Base-by-base conservation (phyloP, 2,888 invertebrate genomes). In the Andrena flavipes region DNA sequence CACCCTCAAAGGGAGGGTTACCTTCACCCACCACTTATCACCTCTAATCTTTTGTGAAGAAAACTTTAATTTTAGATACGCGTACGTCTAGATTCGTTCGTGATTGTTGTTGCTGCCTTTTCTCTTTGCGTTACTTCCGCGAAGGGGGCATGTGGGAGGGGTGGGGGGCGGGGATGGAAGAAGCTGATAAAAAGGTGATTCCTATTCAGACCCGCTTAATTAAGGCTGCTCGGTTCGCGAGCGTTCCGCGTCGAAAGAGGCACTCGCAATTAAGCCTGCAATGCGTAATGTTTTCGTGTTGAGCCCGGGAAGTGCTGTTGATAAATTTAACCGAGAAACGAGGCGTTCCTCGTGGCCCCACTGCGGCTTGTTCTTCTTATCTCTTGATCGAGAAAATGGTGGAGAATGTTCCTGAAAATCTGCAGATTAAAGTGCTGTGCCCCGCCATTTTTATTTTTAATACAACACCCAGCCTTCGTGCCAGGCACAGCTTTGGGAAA, bases 181-280 rank as follows among this genome's bases (percentile, higher is more conserved):
- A 20, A 59, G 64, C 54, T 76, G 79, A 60, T 76, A 70, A 76
- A 48, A 76, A 33, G 70, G 54, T 56, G 79, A 79, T 79, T 70
- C 60, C 49, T 65, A 65, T 76, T 79, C 76, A 76, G 49, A 13
- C 56, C 65, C 51, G 49, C 70, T 76, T 76, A 79, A 79, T 79
- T 79, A 79, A 79, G 42, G 13, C 29, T 56, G 56, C 65, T 51
- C 65, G 63, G 35, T 48, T 60, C 60, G 42, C 42, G 69, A 59
- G 29, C 30, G 48, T 20, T 48, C 59, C 59, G 48, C 48, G 33
- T 20, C 59, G 67, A 71, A 77, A 71, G 77, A 65, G 60, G 65
- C 67, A 48, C 78, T 80, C 67, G 80, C 80, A 71, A 71, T 80
- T 80, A 80, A 78, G 67, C 64, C 33, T 42, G 71, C 62, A 23